Base-by-base conservation (phyloP, 2,113 vertebrate genomes). In the Galbula dea region DNA sequence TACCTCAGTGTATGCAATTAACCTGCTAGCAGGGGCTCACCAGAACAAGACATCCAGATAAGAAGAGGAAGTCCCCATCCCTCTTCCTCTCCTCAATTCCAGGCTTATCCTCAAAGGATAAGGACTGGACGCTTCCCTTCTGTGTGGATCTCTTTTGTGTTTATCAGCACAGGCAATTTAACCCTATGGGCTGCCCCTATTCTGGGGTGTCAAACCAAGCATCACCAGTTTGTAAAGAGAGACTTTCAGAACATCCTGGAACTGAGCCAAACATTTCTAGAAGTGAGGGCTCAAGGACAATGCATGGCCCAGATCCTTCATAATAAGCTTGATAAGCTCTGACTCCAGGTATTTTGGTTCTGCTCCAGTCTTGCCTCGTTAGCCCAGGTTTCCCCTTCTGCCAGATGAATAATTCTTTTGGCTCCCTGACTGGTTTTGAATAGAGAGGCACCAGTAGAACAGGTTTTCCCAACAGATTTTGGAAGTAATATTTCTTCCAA, bases 11-110 rank as follows among this genome's bases (percentile, higher is more conserved):
- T 2, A 0, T 15, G 29, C 63, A 88, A 88, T 88, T 83, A 91
- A 94, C 88, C 85, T 81, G 63, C 76, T 58, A 76, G 84, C 88
- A 83, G 61, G 88, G 85, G 73, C 79, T 95, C 83, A n/a, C 23
- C 49, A 63, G 19, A 67, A 51, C 62, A 79, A 73, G 48, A 89
- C 77, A 67, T 3, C 17, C 59, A 88, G 39, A 80, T 52, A 85
- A 79, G 26, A 61, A 30, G 24, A 86, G 63, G 78, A 94, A 93
- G 48, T 67, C 39, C 19, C 24, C 39, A 45, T 59, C 27, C 43
- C 82, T 74, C 15, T 10, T 80, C 69, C 68, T 78, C 41, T 76
- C 30, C 61, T 80, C 48, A 36, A 27, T 52, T 66, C 65, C 61
- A 89, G 58, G 5, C 27, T 73, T 67, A 91, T n/a, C 51, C 79